Conservation (phyloP, 2,113 vertebrate genomes). For the Todiramphus saurophagus region DNA sequence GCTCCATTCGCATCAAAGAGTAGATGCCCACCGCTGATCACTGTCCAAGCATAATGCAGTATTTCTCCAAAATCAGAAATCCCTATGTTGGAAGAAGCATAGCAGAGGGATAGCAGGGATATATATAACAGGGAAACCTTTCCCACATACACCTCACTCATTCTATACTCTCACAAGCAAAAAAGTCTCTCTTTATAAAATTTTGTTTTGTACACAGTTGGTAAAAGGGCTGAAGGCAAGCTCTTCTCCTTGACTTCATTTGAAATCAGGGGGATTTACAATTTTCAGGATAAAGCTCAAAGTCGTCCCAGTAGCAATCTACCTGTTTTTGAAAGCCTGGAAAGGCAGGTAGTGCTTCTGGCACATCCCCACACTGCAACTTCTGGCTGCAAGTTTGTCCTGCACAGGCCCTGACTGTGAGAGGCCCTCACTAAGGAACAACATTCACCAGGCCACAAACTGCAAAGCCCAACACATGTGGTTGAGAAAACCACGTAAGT, state of each 20-base stretch:
- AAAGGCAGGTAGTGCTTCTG: background rate
- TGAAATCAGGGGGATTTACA: background rate
- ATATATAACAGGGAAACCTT: background rate
- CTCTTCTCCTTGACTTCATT: background rate
- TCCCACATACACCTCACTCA: rapidly evolving
- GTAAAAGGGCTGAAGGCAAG: background rate
- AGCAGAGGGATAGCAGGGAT: background rate
- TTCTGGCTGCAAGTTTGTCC: rapidly evolving
- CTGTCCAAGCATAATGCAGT: background rate
- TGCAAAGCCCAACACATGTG: background rate
- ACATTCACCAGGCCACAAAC: background rate
- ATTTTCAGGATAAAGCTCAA: background rate
- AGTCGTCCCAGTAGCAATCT: background rate
- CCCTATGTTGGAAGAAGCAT: background rate
- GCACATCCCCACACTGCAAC: rapidly evolving
- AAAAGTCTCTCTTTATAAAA: background rate
- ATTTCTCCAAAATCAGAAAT: background rate
- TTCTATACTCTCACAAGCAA: background rate
- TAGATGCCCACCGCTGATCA: background rate
- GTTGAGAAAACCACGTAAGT: background rate
- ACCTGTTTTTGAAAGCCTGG: background rate
- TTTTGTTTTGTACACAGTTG: background rate
- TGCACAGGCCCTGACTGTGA: rapidly evolving
- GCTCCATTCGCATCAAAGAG: background rate
- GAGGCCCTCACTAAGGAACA: background rate